Evolutionary conservation across 2,888 invertebrate genomes (phyloP).

Genomic region (Cosmorhoe ocellata): DNA sequence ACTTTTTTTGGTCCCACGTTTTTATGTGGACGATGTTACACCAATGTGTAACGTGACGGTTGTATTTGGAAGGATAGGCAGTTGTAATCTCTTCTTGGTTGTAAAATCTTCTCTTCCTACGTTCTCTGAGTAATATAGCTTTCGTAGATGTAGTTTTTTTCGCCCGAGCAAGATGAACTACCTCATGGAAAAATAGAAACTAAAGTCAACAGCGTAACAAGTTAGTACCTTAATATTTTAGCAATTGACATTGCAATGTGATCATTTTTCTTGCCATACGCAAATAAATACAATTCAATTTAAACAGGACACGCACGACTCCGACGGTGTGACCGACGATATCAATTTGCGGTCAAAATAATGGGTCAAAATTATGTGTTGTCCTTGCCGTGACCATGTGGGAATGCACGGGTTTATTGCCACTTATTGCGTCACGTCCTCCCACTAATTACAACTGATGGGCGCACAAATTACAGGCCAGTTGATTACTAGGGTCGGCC

Average conservation of each 20-base stretch:
- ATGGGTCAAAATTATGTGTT: constrained; percentile 76
- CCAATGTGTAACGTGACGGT: constrained; percentile 34
- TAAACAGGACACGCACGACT: constrained; percentile 11
- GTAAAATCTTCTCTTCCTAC: too few species aligned
- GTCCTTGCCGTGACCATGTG: constrained; percentile 71
- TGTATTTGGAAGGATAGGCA: neutral
- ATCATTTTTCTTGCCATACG: neutral
- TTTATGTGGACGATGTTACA: constrained; percentile 38
- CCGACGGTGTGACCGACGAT: constrained; percentile 54
- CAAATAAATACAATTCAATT: neutral
- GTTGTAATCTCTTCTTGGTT: too few species aligned
- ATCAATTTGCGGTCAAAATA: constrained; percentile 72
- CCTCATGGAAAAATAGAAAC: too few species aligned
- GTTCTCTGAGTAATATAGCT: too few species aligned
- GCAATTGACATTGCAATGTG: too few species aligned
- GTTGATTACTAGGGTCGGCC: constrained; percentile 55
- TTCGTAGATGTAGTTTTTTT: too few species aligned
- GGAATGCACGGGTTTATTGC: constrained; percentile 68
- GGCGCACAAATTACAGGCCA: constrained; percentile 77
- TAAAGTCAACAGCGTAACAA: too few species aligned
- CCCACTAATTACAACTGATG: constrained; percentile 71
- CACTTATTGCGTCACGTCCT: constrained; percentile 52
- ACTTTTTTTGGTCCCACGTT: constrained; percentile 40
- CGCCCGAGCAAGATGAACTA: too few species aligned
- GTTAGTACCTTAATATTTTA: too few species aligned